A percentile compares a stretch with the other conserved stretches of the same genome.
phyloP scores from a whole-genome alignment of 1,140 invertebrate genomes.

The Hylyphantes graminicola region DNA sequence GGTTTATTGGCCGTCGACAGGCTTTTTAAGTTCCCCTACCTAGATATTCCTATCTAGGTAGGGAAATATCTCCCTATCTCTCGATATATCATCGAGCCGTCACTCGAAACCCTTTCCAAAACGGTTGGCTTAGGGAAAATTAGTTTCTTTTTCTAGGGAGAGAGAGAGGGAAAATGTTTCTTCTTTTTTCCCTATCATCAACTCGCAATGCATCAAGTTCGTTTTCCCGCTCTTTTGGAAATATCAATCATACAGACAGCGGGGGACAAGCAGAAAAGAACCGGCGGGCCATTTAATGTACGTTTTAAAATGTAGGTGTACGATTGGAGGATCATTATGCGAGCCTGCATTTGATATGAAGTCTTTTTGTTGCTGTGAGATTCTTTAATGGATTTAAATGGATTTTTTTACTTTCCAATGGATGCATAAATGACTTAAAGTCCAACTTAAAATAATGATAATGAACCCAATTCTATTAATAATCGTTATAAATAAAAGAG shows the following conservation, averaged over 20 bases:
- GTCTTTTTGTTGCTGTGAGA: no score
- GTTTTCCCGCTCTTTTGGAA: slow-evolving; percentile 44
- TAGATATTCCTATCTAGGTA: slow-evolving; percentile 11
- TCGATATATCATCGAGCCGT: slow-evolving; percentile 51
- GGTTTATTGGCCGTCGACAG: slow-evolving; percentile 33
- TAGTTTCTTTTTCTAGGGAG: slow-evolving; percentile 49
- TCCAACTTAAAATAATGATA: no score
- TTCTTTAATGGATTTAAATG: no score
- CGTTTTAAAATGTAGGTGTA: not conserved
- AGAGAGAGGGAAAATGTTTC: slow-evolving; percentile 6
- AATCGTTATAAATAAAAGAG: no score
- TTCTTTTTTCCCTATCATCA: slow-evolving; percentile 56
- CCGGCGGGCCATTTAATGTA: not conserved
- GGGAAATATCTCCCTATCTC: slow-evolving; percentile 25
- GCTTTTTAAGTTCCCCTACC: slow-evolving; percentile 16
- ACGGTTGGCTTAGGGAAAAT: slow-evolving; percentile 57
- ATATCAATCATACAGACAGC: slow-evolving; percentile 44
- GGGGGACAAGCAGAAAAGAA: slow-evolving; percentile 4
- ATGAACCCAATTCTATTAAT: no score
- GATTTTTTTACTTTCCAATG: no score
- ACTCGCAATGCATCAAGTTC: slow-evolving; percentile 53
- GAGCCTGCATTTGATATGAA: no score
- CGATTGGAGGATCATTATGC: not conserved
- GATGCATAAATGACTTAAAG: no score
- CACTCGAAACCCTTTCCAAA: slow-evolving; percentile 30